Percentiles rank a stretch among this genome's conserved stretches.
These are phyloP conservation scores for Meleagris gallopavo DNA, from an alignment of 2,113 vertebrate species.

Conservation along the genomic window DNA sequence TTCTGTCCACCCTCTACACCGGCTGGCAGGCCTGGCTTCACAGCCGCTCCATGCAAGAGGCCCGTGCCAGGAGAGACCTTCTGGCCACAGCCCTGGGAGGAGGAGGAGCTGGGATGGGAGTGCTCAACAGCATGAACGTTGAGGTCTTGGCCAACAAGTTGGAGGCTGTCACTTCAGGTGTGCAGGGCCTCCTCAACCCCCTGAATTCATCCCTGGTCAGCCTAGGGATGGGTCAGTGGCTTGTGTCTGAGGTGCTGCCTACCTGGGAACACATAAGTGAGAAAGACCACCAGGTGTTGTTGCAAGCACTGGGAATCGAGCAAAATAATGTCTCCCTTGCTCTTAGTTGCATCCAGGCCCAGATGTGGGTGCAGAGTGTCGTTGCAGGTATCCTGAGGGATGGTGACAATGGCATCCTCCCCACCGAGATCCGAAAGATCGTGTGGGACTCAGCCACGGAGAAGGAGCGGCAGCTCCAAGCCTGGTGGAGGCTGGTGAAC, in stretches of 20 bases:
- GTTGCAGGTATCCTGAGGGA: slow-evolving; percentile 72
- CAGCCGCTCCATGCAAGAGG: slow-evolving; percentile 52
- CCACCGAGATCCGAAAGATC: slow-evolving; percentile 59
- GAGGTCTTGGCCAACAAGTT: slow-evolving; percentile 66
- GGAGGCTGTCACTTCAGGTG: background rate
- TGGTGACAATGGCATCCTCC: slow-evolving; percentile 19
- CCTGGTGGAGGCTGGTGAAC: slow-evolving; percentile 70
- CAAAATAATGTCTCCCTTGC: slow-evolving; percentile 63
- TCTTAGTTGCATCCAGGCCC: slow-evolving; percentile 72
- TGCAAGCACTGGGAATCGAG: slow-evolving; percentile 19
- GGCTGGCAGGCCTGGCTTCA: slow-evolving; percentile 62
- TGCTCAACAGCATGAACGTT: slow-evolving; percentile 54
- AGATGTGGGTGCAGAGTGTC: slow-evolving; percentile 71
- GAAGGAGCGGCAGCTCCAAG: slow-evolving; percentile 66
- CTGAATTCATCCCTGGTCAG: slow-evolving; percentile 60
- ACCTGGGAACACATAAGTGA: slow-evolving; percentile 56
- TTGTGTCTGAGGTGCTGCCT: slow-evolving; percentile 57
- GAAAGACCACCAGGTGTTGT: slow-evolving; percentile 55
- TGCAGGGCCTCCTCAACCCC: slow-evolving; percentile 47
- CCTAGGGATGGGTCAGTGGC: slow-evolving; percentile 69
- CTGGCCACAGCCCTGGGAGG: slow-evolving; percentile 41
- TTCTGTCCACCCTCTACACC: slow-evolving; percentile 30
- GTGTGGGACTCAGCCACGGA: slow-evolving; percentile 53
- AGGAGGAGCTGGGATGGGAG: slow-evolving; percentile 23
- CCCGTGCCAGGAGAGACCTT: slow-evolving; percentile 55